Percentiles rank a stretch among this genome's conserved stretches.
Conservation (phyloP, 2,888 invertebrate genomes). For the Aradus depressus region DNA sequence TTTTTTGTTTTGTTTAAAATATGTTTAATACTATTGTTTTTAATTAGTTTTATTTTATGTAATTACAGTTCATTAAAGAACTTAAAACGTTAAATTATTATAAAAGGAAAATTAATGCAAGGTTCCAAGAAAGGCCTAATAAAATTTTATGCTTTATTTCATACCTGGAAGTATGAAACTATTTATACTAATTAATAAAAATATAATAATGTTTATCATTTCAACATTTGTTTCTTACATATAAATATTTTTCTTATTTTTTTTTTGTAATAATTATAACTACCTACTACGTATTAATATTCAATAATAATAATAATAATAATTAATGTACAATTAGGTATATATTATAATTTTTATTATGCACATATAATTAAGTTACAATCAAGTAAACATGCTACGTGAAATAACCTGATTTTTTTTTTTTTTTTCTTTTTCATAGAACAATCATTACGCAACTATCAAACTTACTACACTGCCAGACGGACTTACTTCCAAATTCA, state of each 20-base stretch:
- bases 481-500: no score
- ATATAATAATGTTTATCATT: conserved; percentile 2
- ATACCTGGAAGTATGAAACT: not conserved
- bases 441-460: no score
- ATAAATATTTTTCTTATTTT: not conserved
- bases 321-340: no score
- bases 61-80: not conserved
- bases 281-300: no score
- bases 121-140: conserved; percentile 27
- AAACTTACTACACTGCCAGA: no score
- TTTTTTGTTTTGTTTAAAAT: not conserved
- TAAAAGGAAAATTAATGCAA: conserved; percentile 21
- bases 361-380: not conserved
- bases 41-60: not conserved
- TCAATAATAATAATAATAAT: no score
- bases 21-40: not conserved
- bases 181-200: not conserved
- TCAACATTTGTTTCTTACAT: not conserved
- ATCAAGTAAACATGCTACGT: not conserved
- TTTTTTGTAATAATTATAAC: not conserved
- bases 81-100: conserved; percentile 1
- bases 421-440: no score
- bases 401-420: no score
- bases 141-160: not conserved
- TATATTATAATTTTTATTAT: not conserved